Evolutionary conservation across 2,888 invertebrate species (phyloP), one percentile per base, ranked within the genome.

Genomic region (Drosophila atripex): DNA sequence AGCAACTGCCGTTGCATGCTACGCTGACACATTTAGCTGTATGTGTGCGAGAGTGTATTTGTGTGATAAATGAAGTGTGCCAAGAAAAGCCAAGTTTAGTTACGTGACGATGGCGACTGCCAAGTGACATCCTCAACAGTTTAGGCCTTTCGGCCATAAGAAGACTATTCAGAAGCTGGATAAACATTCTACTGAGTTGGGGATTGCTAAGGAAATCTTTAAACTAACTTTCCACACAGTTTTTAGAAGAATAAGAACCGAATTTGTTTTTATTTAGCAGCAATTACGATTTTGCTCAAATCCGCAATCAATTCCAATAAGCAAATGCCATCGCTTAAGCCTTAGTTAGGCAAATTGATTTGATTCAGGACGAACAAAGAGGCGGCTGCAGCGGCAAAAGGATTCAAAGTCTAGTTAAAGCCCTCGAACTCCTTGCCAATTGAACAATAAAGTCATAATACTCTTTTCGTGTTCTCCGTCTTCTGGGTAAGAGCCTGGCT

Each of bases 51-150:
- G 12, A 14, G 49, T 55, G 16, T 49, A 18, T 71, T 18, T 51
- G 41, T 69, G 58, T 76, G 76, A 84, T 71, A 84, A 80, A 80
- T 80, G 70, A 77, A 61, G 71, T 64, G 52, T 39, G 43, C 45
- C 61, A 56, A 59, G 46, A 16, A 66, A 59, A 61, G 47, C 53
- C 59, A 60, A 49, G 41, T 72, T 57, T 58, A 58, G 43, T 47
- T 46, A 71, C 71, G 71, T 71, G 56, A 61, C 70, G 49, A 18
- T 49, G 43, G 16, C 38, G 47, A 16, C 18, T 39, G 54, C 35
- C 61, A 28, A 55, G 68, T 69, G 43, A 11, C 7, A n/a, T 14
- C 32, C 50, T 58, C 50, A 53, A 58, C 30, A 35, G 50, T 52
- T 30, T 50, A 50, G 38, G 39, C 45, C 32, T 3, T n/a, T 35